Percentiles rank a stretch among this genome's conserved stretches.
Conservation (phyloP, 1,140 invertebrate genomes). For the Galleria mellonella region DNA sequence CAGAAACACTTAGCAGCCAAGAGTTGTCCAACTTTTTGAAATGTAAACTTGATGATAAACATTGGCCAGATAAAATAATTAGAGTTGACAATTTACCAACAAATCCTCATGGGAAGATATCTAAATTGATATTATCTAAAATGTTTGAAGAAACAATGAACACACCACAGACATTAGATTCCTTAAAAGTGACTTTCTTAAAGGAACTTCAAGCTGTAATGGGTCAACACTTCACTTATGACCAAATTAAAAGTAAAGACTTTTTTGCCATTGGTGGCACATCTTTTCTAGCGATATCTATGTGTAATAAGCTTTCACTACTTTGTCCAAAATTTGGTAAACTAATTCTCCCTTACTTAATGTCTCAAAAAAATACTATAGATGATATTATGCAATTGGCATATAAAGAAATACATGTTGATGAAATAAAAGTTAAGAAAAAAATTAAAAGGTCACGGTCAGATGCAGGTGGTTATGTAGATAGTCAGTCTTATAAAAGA, state of each 20-base stretch:
- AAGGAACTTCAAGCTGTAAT: constrained; percentile 38
- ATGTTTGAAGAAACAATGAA: constrained; percentile 35
- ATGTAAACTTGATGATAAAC: constrained; percentile 61
- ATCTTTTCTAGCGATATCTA: constrained; percentile 50
- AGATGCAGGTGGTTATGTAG: constrained; percentile 17
- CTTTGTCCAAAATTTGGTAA: constrained; percentile 38
- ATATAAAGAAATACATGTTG: constrained; percentile 30
- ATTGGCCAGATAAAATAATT: constrained; percentile 74
- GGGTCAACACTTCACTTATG: constrained; percentile 49
- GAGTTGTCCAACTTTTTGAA: constrained; percentile 58
- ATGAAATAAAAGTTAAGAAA: constrained; percentile 22
- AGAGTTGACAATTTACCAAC: constrained; percentile 73
- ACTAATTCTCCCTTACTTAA: constrained; percentile 43
- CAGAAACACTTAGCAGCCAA: constrained; percentile 44
- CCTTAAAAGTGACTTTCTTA: constrained; percentile 27
- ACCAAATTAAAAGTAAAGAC: constrained; percentile 51
- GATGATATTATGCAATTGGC: constrained; percentile 41
- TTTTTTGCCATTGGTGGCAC: constrained; percentile 56
- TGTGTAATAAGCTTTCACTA: constrained; percentile 52
- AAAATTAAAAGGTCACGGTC: constrained; percentile 23
- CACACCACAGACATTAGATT: constrained; percentile 21
- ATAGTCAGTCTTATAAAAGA: constrained; percentile 18
- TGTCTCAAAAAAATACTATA: constrained; percentile 39
- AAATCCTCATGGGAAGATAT: constrained; percentile 77
- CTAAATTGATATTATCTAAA: constrained; percentile 46